Evolutionary conservation across 2,113 vertebrate genomes (phyloP), one percentile per base, ranked within the genome.

Genomic region (Hippocampus comes): DNA sequence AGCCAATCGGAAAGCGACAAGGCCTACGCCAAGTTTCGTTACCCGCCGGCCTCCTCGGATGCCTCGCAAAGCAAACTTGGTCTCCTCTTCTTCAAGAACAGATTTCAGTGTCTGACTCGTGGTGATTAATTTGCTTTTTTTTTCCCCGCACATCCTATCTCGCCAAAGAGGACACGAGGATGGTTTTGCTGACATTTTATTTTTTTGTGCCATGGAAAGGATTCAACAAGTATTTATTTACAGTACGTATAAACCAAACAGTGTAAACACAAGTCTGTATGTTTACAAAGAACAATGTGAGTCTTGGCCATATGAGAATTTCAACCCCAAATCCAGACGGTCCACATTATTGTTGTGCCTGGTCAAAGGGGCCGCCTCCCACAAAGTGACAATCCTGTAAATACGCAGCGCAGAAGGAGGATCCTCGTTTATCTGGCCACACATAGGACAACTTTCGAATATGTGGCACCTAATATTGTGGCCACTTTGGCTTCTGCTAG

Each of bases 71-170:
- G 91, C 71, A 94, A 93, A 81, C 91, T 94, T 0, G 91, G 90
- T 67, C 91, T 96, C 38, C 92, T 95, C 71, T 98, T 91, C 91
- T 96, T 95, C 91, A 98, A 97, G 86, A 96, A 98, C 89, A 92
- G 92, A 72, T 94, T 98, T 48, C 94, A 96, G 86, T 97, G 96
- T 88, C 93, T 95, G 90, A 94, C 93, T 11, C 86, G 84, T 12
- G 93, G 86, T 21, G 93, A 96, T 86, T 97, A 92, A 90, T 73
- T 76, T 66, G 49, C 81, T 85, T 83, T 30, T 18, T 18, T 46
- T 46, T 30, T 30, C 2, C 15, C 12, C 38, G 4, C 1, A 42
- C 20, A 74, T 80, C 70, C 60, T 48, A 74, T 87, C 83, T 86
- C 83, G 88, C 89, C 87, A 90, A 90, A 91, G 84, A 90, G 68